Evolutionary conservation across 2,113 vertebrate species (phyloP).

Genomic region (Psittacara wagleri): DNA sequence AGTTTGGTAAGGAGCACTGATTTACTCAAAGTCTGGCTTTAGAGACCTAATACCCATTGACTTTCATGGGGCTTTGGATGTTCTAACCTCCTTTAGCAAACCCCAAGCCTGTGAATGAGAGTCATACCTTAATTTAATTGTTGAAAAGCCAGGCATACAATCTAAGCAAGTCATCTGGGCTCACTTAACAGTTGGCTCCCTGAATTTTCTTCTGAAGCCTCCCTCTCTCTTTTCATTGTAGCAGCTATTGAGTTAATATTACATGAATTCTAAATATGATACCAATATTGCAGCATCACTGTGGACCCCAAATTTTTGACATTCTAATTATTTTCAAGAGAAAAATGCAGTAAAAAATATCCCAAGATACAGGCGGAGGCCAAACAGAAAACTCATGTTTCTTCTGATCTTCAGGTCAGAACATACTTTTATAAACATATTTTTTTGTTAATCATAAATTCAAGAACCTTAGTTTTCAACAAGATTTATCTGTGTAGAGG

Average conservation of each 20-base stretch:
- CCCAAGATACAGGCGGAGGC: not conserved
- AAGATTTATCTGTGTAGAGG: not conserved
- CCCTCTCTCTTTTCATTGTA: not conserved
- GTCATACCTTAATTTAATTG: not conserved
- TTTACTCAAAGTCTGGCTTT: not conserved
- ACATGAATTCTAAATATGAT: not conserved
- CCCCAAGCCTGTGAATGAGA: fast-evolving
- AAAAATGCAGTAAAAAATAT: not conserved
- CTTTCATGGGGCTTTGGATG: not conserved
- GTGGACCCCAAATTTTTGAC: not conserved
- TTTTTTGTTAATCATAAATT: not conserved
- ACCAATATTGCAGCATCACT: not conserved
- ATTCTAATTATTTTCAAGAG: not conserved
- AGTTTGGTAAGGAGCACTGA: not conserved
- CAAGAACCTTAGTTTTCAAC: not conserved
- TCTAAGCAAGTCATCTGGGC: not conserved
- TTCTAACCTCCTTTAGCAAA: not conserved
- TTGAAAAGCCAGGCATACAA: not conserved
- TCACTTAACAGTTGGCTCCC: not conserved
- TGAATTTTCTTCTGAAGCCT: not conserved
- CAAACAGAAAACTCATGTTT: not conserved
- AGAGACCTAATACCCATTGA: not conserved
- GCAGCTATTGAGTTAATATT: not conserved
- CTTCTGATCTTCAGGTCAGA: not conserved
- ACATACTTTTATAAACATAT: fast-evolving